A percentile compares a stretch with the other conserved stretches of the same genome.
Conservation (phyloP, 2,888 invertebrate genomes). For the Melikaiella ostensackeni region DNA sequence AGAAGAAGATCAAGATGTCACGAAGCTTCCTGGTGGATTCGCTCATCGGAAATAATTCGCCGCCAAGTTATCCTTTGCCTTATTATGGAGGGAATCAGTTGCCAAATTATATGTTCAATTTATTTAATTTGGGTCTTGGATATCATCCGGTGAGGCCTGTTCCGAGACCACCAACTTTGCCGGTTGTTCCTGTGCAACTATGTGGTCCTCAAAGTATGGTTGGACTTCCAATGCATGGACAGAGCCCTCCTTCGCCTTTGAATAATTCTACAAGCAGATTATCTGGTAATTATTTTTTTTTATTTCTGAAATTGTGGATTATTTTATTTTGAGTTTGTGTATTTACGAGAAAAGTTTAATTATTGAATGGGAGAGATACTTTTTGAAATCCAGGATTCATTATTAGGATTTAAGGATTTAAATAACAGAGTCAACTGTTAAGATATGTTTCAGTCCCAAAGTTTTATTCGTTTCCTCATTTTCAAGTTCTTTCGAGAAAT, state of each 20-base stretch:
- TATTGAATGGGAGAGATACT: no score
- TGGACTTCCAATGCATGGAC: conserved; percentile 60
- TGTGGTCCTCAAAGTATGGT: conserved; percentile 62
- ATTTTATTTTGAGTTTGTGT: conserved; percentile 34
- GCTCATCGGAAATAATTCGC: conserved; percentile 83
- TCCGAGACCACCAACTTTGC: conserved; percentile 66
- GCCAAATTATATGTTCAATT: conserved; percentile 77
- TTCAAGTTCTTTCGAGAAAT: no score
- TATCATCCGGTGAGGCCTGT: conserved; percentile 73
- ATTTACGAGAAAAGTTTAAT: no score
- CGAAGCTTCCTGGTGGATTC: conserved; percentile 90
- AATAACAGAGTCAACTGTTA: no score
- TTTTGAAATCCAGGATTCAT: no score
- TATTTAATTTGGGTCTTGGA: conserved; percentile 72
- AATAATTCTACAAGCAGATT: conserved; percentile 62
- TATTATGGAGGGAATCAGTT: conserved; percentile 74
- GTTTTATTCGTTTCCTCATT: no score
- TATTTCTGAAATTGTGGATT: neutral
- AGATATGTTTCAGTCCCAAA: no score
- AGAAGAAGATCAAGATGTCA: conserved; percentile 82
- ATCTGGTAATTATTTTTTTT: conserved; percentile 62
- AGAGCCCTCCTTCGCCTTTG: conserved; percentile 69
- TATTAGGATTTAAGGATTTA: no score
- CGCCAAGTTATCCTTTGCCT: conserved; percentile 77
- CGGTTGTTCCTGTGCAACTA: conserved; percentile 60